These are phyloP conservation scores for Cyaniris semiargus DNA, from an alignment of 2,888 invertebrate genomes.

Conservation along the genomic window DNA sequence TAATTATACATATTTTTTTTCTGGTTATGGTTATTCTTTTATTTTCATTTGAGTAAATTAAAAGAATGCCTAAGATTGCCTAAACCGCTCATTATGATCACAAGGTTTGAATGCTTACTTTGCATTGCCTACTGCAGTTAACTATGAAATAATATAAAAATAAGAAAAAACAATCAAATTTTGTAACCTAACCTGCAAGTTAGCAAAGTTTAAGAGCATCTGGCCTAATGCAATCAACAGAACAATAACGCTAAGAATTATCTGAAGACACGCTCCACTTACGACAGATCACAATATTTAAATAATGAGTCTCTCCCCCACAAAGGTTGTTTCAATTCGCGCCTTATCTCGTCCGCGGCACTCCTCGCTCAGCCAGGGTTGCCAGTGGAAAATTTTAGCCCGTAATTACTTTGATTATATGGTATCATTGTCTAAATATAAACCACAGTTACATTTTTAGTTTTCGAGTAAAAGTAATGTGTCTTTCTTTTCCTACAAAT, in stretches of 20 bases:
- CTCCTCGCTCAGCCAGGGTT: conserved; percentile 49
- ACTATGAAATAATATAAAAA: too few relatives aligned
- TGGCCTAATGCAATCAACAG: conserved; percentile 64
- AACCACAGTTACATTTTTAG: not conserved
- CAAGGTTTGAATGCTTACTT: too few relatives aligned
- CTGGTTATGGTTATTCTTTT: too few relatives aligned
- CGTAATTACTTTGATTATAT: conserved; percentile 1
- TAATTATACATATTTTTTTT: too few relatives aligned
- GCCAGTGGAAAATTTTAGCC: conserved; percentile 7
- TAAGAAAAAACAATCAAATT: not conserved
- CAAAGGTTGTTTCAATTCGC: conserved; percentile 58
- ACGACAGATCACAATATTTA: conserved; percentile 74
- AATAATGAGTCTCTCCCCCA: conserved; percentile 62
- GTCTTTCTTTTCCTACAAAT: not conserved
- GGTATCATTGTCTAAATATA: not conserved
- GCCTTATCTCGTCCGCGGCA: conserved; percentile 70
- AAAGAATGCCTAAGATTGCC: too few relatives aligned
- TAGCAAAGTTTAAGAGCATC: not conserved
- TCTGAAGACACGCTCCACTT: conserved; percentile 59
- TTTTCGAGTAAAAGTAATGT: not conserved
- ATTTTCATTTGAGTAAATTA: too few relatives aligned
- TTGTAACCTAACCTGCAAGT: not conserved
- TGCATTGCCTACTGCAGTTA: too few relatives aligned
- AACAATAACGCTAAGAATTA: conserved; percentile 67
- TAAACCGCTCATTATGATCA: too few relatives aligned